Evolutionary conservation across 2,113 vertebrate genomes (phyloP).

Genomic region (Oncorhynchus clarkii): DNA sequence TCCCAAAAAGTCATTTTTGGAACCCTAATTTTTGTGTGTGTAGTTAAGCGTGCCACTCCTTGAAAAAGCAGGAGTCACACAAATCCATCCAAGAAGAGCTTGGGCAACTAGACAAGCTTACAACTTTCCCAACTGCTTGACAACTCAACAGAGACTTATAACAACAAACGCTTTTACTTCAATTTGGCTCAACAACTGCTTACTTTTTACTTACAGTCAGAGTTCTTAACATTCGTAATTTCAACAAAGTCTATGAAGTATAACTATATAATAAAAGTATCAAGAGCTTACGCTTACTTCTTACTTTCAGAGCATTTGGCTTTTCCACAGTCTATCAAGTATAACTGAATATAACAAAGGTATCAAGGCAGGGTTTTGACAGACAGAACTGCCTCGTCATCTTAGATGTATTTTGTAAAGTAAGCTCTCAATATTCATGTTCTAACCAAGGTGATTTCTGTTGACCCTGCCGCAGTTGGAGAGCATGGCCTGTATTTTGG

Average conservation of each 20-base stretch:
- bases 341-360: neutral
- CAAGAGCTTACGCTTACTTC: neutral
- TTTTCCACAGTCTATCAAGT: neutral
- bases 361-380: neutral
- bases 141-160: neutral
- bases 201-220: too few species aligned
- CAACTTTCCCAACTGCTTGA: neutral
- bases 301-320: neutral
- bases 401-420: constrained; percentile 25
- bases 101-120: neutral
- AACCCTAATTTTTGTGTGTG: too few species aligned
- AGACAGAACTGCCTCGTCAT: constrained; percentile 3
- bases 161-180: constrained; percentile 12
- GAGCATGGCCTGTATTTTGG: constrained; percentile 28
- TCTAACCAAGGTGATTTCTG: neutral
- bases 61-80: neutral
- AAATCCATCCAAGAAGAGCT: neutral
- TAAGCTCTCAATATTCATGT: constrained; percentile 24
- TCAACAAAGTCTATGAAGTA: neutral
- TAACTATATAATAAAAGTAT: neutral
- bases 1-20: neutral
- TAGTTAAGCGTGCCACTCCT: too few species aligned
- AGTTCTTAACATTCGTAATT: too few species aligned
- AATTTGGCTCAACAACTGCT: too few species aligned
- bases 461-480: constrained; percentile 27